Base-by-base conservation (phyloP, 1,140 invertebrate species). In the Euwallacea similis region DNA sequence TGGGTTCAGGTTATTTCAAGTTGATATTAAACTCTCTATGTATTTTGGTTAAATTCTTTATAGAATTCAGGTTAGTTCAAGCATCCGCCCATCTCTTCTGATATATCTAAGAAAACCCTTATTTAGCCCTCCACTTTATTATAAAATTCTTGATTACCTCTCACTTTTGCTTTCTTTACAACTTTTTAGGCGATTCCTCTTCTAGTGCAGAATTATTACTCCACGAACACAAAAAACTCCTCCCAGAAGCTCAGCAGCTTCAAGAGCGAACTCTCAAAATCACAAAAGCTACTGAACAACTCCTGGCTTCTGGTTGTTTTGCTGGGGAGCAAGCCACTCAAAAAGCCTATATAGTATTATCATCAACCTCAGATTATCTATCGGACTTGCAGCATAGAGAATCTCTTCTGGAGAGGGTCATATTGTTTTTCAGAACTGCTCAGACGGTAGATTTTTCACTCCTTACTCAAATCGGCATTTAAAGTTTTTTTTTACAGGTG, bases 211-310 rank as follows among this genome's bases (percentile, higher is more conserved):
- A 91, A 80, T 80, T 89, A 50, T 82, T 92, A 6, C 83, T 90
- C 4, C 86, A 88, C 77, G 88, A 92, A 77, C 86, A 93, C 76
- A 84, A 85, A 63, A 90, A 90, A 76, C 84, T 91, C 75, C 87
- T 93, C 74, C 82, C 86, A 6, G 90, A 92, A 82, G 90, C 91
- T 1, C 87, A 89, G 85, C 86, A 90, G 46, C 84, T 93, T 44
- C 90, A 93, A 81, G 92, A 94, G 74, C 86, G 86, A 75, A 88
- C 90, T 6, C 81, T 94, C 33, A 91, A 89, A 79, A 89, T 94
- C 73, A 88, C 93, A 2, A 88, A 90, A 78, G 90, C 89, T 41
- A 93, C 91, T 11, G 92, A 94, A 79, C 88, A 90, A 77, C 84
- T 94, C 16, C 86, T 89, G 21, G 86, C 86, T 42, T 86, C 87